Percentiles rank a stretch among this genome's conserved stretches.
phyloP scores from a whole-genome alignment of 2,113 vertebrate species.

The Brachypodius melanocephalos region DNA sequence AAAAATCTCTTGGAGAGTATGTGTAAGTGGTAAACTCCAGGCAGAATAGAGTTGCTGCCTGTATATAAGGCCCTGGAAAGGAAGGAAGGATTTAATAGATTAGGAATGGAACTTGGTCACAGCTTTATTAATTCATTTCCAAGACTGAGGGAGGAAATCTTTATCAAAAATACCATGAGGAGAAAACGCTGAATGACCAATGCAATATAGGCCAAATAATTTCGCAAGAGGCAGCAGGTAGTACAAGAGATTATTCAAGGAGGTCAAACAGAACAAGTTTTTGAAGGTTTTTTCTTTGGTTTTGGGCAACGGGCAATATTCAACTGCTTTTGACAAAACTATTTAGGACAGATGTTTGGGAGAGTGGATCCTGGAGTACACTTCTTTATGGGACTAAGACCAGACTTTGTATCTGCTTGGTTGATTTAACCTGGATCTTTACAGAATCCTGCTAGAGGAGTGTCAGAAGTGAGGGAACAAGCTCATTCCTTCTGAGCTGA shows the following conservation, averaged over 20 bases:
- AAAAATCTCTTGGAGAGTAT: neutral
- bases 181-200: neutral
- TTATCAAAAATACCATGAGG: neutral
- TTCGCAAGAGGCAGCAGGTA: neutral
- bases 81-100: neutral
- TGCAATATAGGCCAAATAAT: neutral
- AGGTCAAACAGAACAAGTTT: neutral
- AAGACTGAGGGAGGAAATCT: neutral
- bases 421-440: neutral
- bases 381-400: neutral
- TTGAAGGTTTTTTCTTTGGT: neutral
- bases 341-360: neutral
- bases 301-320: neutral
- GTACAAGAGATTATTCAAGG: neutral
- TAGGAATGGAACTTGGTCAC: neutral
- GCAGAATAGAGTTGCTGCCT: neutral
- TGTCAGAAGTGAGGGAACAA: neutral
- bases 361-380: accelerated
- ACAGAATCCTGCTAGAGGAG: neutral
- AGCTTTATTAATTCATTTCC: neutral
- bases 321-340: neutral
- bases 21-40: neutral
- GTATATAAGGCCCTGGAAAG: neutral
- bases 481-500: neutral
- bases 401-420: neutral